Percentiles rank a stretch among this genome's conserved stretches.
These are phyloP conservation scores for Takifugu rubripes DNA, from an alignment of 2,797 vertebrate species.

Conservation along the genomic window DNA sequence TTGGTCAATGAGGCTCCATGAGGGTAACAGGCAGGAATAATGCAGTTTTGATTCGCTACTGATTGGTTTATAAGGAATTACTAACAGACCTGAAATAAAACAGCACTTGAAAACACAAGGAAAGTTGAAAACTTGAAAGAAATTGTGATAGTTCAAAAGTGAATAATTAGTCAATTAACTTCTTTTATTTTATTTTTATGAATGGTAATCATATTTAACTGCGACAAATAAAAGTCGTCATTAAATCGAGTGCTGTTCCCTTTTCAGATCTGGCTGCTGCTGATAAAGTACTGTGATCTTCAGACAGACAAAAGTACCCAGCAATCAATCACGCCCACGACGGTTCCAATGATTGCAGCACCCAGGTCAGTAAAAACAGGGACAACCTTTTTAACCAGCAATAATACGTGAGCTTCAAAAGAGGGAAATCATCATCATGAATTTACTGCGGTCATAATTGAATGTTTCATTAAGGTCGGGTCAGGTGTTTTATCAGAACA, in stretches of 20 bases:
- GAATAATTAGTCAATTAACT: too few species aligned
- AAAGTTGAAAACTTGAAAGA: neutral
- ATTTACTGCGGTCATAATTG: constrained; percentile 1
- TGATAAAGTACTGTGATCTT: constrained; percentile 51
- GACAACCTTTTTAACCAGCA: constrained; percentile 10
- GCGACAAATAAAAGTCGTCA: neutral
- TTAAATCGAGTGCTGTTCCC: constrained; percentile 67
- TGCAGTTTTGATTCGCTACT: constrained; percentile 47
- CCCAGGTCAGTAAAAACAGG: neutral
- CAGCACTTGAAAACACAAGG: constrained; percentile 57
- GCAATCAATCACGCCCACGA: constrained; percentile 21
- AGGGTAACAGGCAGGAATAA: constrained; percentile 18
- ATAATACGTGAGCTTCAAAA: constrained; percentile 3
- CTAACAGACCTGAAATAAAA: constrained; percentile 59
- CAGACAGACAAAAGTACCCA: constrained; percentile 58
- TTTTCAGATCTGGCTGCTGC: constrained; percentile 51
- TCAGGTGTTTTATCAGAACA: constrained; percentile 30
- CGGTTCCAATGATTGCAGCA: constrained; percentile 12
- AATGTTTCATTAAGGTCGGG: constrained; percentile 31
- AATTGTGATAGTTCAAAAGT: too few species aligned
- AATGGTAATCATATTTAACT: neutral
- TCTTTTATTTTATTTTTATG: too few species aligned
- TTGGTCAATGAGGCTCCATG: constrained; percentile 30
- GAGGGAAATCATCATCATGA: neutral
- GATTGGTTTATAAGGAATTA: constrained; percentile 48